These are phyloP conservation scores for Caenorhabditis briggsae DNA, from an alignment of 1,140 invertebrate genomes.

Conservation along the genomic window DNA sequence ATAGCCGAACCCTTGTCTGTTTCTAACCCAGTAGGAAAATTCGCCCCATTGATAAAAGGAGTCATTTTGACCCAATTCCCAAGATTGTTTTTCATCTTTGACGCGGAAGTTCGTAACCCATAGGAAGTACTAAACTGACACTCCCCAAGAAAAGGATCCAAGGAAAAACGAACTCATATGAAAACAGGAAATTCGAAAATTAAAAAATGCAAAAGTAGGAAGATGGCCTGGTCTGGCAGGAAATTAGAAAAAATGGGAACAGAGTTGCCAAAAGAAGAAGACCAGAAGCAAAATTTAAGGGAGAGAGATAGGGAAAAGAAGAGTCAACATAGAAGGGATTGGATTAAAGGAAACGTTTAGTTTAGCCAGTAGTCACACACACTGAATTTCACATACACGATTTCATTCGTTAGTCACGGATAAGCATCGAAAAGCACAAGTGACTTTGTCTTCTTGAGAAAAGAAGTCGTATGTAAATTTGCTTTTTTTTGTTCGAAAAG, in stretches of 20 bases:
- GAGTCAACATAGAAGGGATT: neutral
- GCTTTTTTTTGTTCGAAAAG: neutral
- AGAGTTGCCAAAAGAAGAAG: neutral
- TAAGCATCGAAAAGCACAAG: conserved; percentile 21
- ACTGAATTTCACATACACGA: neutral
- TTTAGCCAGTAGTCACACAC: neutral
- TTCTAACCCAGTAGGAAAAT: too few relatives aligned
- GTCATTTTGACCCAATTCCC: too few relatives aligned
- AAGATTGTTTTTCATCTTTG: too few relatives aligned
- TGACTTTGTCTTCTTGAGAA: too few relatives aligned
- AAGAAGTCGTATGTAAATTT: neutral
- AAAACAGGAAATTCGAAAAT: neutral
- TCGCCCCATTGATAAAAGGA: too few relatives aligned
- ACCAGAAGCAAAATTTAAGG: too few relatives aligned
- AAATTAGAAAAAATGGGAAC: neutral
- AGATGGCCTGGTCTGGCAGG: neutral
- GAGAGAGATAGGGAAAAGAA: neutral
- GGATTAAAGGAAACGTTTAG: conserved; percentile 31
- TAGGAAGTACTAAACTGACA: too few relatives aligned
- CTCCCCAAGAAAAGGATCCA: too few relatives aligned
- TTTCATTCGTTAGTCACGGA: conserved; percentile 20
- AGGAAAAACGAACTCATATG: neutral
- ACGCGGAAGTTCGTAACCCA: too few relatives aligned
- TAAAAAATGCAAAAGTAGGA: neutral
- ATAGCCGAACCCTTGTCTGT: too few relatives aligned